These are phyloP conservation scores for Bradynema listronoti DNA, from an alignment of 1,140 invertebrate species.

Conservation along the genomic window DNA sequence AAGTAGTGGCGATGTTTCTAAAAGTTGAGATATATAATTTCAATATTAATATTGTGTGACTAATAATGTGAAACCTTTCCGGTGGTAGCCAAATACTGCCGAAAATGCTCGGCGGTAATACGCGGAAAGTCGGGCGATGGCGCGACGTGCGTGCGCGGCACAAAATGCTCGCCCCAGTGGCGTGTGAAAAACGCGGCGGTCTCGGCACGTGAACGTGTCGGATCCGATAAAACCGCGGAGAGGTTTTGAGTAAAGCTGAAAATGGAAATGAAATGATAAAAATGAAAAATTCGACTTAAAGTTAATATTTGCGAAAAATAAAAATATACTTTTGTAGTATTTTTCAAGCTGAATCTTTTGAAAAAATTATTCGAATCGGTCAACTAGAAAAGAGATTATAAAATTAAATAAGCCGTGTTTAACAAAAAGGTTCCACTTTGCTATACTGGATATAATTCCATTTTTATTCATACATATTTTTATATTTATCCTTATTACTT, in stretches of 20 bases:
- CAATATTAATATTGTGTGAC: neutral
- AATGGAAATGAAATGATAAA: constrained; percentile 5
- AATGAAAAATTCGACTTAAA: too few species aligned
- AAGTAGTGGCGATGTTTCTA: constrained; percentile 58
- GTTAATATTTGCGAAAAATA: too few species aligned
- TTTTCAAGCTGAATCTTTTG: too few species aligned
- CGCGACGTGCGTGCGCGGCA: constrained; percentile 72
- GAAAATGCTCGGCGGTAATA: constrained; percentile 75
- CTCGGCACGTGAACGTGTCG: constrained; percentile 70
- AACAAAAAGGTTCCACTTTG: too few species aligned
- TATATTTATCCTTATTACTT: too few species aligned
- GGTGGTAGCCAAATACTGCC: constrained; percentile 71
- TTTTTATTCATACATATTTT: too few species aligned
- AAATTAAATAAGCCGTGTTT: too few species aligned
- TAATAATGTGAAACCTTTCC: constrained; percentile 49
- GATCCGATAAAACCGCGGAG: constrained; percentile 90
- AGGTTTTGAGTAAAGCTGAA: constrained; percentile 70
- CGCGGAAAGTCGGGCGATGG: constrained; percentile 74
- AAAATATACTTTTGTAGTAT: too few species aligned
- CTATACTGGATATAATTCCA: too few species aligned
- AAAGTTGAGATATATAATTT: constrained; percentile 7
- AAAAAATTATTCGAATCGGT: too few species aligned
- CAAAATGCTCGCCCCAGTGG: constrained; percentile 90
- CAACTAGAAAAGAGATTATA: too few species aligned
- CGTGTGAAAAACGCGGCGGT: constrained; percentile 78